Conservation (phyloP, 2,113 vertebrate species). For the Polyodon spathula region DNA sequence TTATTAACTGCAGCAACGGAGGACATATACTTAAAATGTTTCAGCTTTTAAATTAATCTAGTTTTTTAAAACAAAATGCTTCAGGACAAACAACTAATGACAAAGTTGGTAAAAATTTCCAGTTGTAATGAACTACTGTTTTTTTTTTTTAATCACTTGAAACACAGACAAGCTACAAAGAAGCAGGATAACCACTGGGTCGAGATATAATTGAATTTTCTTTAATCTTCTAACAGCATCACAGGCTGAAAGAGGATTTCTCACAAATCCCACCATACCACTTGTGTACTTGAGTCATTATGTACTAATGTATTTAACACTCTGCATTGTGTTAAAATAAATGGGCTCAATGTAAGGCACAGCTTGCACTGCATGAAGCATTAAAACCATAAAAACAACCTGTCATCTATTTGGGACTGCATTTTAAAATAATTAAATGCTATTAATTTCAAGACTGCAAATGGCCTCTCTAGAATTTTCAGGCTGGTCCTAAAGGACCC, state of each 20-base stretch:
- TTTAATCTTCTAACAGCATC: constrained; percentile 1
- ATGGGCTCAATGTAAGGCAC: constrained; percentile 1
- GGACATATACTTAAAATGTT: not conserved
- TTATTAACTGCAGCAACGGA: not conserved
- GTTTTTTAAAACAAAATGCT: not conserved
- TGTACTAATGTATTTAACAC: not conserved
- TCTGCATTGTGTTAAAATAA: not conserved
- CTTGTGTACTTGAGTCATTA: not conserved
- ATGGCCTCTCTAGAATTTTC: no score
- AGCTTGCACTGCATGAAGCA: no score
- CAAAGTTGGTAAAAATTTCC: not conserved
- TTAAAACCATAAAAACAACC: no score
- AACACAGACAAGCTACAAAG: not conserved
- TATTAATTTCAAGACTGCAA: no score
- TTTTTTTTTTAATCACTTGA: not conserved
- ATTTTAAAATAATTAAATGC: no score
- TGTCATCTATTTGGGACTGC: no score
- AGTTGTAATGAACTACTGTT: not conserved
- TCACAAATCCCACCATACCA: not conserved
- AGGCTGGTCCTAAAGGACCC: no score
- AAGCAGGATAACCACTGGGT: not conserved
- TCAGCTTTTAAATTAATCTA: not conserved
- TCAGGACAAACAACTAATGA: not conserved
- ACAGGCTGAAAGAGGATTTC: not conserved
- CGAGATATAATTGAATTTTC: constrained; percentile 2